These are phyloP conservation scores for Babyrousa celebensis DNA, from an alignment of 2,797 vertebrate genomes.

Conservation along the genomic window DNA sequence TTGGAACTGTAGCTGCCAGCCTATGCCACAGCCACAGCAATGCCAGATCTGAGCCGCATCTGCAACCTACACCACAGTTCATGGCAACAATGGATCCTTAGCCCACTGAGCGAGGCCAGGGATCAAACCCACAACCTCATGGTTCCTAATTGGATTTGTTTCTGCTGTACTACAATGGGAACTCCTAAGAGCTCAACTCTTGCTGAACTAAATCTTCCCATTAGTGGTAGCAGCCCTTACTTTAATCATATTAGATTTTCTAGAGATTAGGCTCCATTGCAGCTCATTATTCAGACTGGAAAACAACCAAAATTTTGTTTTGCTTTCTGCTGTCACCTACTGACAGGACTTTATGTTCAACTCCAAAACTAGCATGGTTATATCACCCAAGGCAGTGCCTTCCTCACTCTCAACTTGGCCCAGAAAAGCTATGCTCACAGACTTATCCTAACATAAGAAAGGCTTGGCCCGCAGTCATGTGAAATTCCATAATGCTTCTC, in stretches of 20 bases:
- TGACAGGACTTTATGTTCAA: conserved; percentile 10
- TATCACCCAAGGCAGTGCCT: neutral
- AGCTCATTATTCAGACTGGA: neutral
- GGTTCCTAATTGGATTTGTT: too few relatives aligned
- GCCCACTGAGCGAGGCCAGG: too few relatives aligned
- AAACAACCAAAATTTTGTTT: neutral
- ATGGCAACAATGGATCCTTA: too few relatives aligned
- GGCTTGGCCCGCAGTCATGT: neutral
- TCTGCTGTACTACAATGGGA: too few relatives aligned
- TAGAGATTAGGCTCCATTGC: neutral
- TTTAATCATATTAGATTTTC: neutral
- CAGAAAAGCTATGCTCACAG: neutral
- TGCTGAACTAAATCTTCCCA: neutral
- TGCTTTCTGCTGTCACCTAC: neutral
- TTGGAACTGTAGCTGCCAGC: too few relatives aligned
- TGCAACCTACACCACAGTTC: too few relatives aligned
- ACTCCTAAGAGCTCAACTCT: neutral
- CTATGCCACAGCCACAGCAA: too few relatives aligned
- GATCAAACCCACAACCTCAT: too few relatives aligned
- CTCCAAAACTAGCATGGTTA: neutral
- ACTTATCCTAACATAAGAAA: neutral
- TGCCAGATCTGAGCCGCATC: too few relatives aligned
- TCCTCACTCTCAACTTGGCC: neutral
- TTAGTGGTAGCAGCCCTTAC: neutral
- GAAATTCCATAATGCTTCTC: neutral